These are phyloP conservation scores for Helostoma temminkii DNA, from an alignment of 2,797 vertebrate genomes.

Conservation along the genomic window DNA sequence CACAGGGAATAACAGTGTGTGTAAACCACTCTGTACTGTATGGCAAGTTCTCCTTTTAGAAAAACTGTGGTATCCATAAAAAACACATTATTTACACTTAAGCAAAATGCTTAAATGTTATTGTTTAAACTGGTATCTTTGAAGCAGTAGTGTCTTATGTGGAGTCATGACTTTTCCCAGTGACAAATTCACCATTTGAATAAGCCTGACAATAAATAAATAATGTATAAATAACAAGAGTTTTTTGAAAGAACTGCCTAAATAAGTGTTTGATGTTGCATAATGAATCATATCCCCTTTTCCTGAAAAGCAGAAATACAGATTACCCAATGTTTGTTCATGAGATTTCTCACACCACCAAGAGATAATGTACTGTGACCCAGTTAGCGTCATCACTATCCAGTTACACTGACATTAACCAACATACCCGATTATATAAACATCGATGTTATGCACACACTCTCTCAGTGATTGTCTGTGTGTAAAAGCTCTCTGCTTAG, in stretches of 20 bases:
- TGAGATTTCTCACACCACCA: neutral
- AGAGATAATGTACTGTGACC: neutral
- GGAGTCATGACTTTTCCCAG: neutral
- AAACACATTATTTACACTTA: neutral
- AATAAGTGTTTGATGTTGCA: neutral
- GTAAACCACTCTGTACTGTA: too few relatives aligned
- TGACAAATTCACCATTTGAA: neutral
- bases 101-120: too few relatives aligned
- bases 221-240: neutral
- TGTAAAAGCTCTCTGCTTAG: conserved; percentile 36
- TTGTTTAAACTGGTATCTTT: too few relatives aligned
- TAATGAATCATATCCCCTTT: neutral
- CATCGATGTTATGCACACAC: neutral
- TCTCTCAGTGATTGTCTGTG: conserved; percentile 33
- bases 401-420: conserved; percentile 13
- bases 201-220: neutral
- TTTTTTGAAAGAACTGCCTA: too few relatives aligned
- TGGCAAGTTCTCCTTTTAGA: too few relatives aligned
- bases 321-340: too few relatives aligned
- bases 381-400: neutral
- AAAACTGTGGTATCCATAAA: too few relatives aligned
- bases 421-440: conserved; percentile 12
- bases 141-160: neutral
- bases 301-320: neutral
- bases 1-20: too few relatives aligned